Conservation (phyloP, 2,113 vertebrate species). For the Microcebus ravelobensis region DNA sequence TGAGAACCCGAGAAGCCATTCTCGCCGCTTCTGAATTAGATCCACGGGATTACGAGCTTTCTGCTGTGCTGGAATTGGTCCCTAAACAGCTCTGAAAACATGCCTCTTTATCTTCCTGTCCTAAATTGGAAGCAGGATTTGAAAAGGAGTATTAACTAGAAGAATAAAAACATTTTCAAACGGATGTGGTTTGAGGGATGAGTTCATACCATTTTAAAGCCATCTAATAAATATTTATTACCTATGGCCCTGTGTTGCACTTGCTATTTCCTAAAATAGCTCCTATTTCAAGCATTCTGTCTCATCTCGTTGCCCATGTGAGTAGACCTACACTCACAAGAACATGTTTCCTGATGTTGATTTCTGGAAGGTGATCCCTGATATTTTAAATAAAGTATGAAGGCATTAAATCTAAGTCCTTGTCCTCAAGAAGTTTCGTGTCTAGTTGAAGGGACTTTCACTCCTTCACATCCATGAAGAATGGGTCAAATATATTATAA, state of each 20-base stretch:
- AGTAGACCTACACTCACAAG: rapidly evolving
- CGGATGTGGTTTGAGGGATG: neutral
- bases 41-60: neutral
- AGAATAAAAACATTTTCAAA: neutral
- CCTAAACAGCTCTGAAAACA: neutral
- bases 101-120: neutral
- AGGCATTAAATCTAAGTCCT: neutral
- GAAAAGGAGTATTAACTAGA: neutral
- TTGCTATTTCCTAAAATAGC: neutral
- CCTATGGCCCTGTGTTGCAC: neutral
- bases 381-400: neutral
- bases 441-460: neutral
- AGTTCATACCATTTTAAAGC: neutral
- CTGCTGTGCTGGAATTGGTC: neutral
- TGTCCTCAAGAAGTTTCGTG: neutral
- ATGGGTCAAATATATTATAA: rapidly evolving
- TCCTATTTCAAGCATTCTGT: neutral
- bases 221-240: neutral
- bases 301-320: rapidly evolving
- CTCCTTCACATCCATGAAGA: neutral
- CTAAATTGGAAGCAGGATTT: neutral
- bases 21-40: neutral
- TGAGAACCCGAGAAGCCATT: neutral
- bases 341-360: rapidly evolving
- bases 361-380: neutral